Conservation (phyloP, 2,113 vertebrate genomes). For the Psephotus haematonotus region DNA sequence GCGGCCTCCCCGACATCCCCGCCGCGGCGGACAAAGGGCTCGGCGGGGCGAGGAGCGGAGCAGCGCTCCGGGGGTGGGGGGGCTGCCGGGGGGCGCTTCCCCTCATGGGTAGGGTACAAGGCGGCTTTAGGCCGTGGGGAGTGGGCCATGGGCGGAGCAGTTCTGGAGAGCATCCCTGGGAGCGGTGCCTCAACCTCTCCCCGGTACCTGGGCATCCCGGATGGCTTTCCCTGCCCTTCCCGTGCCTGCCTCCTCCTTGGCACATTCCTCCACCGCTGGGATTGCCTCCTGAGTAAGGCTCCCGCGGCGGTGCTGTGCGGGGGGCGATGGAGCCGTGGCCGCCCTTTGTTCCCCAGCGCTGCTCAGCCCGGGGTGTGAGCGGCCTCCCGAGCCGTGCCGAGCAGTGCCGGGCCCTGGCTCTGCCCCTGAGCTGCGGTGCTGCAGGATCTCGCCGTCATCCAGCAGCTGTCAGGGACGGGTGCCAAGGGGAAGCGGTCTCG, state of each 20-base stretch:
- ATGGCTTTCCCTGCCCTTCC: neutral
- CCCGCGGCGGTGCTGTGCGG: neutral
- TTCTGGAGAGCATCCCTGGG: neutral
- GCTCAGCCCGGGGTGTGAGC: neutral
- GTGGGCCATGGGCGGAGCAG: neutral
- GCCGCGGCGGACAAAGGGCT: neutral
- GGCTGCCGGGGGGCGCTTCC: neutral
- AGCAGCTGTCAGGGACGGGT: neutral
- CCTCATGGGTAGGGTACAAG: neutral
- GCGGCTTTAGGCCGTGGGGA: neutral
- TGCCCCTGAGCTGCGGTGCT: neutral
- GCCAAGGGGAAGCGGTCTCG: neutral
- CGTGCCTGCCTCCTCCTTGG: neutral
- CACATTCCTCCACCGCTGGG: neutral
- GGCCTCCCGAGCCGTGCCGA: neutral
- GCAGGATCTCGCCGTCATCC: rapidly evolving
- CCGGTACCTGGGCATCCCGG: neutral
- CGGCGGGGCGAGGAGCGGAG: neutral
- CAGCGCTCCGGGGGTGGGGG: neutral
- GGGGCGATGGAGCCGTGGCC: neutral
- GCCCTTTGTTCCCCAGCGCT: neutral
- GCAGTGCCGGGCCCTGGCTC: neutral
- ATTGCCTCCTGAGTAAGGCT: neutral
- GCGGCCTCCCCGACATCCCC: neutral
- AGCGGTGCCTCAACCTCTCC: neutral